phyloP scores from a whole-genome alignment of 2,113 vertebrate genomes.

The Fulmarus glacialis region DNA sequence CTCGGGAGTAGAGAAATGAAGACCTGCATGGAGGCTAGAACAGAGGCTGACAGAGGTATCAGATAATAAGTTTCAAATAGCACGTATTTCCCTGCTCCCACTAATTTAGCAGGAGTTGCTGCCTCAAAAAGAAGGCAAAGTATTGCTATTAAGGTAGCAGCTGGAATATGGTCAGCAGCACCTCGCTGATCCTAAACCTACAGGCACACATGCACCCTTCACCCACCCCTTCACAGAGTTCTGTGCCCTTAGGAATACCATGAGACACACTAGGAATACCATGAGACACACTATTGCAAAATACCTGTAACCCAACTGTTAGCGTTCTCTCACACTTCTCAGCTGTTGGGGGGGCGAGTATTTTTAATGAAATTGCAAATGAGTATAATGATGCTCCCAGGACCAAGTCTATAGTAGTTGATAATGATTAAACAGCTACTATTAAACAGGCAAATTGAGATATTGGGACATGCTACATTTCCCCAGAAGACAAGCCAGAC shows the following conservation, averaged over 20 bases:
- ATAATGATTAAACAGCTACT: background rate
- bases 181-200: background rate
- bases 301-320: background rate
- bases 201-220: accelerated
- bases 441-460: background rate
- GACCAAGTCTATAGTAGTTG: background rate
- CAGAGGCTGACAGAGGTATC: background rate
- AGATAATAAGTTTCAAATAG: background rate
- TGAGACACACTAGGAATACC: background rate
- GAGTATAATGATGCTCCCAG: background rate
- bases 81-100: background rate
- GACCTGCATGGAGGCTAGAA: background rate
- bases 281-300: background rate
- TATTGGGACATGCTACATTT: background rate
- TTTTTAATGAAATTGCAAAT: background rate
- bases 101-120: background rate
- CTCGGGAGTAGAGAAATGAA: background rate
- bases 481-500: background rate
- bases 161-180: background rate
- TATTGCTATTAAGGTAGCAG: background rate
- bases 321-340: background rate
- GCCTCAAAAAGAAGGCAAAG: background rate
- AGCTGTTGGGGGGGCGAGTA: accelerated
- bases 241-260: background rate
- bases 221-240: background rate